Evolutionary conservation across 1,140 invertebrate genomes (phyloP).

Genomic region (Meloidogyne floridensis): DNA sequence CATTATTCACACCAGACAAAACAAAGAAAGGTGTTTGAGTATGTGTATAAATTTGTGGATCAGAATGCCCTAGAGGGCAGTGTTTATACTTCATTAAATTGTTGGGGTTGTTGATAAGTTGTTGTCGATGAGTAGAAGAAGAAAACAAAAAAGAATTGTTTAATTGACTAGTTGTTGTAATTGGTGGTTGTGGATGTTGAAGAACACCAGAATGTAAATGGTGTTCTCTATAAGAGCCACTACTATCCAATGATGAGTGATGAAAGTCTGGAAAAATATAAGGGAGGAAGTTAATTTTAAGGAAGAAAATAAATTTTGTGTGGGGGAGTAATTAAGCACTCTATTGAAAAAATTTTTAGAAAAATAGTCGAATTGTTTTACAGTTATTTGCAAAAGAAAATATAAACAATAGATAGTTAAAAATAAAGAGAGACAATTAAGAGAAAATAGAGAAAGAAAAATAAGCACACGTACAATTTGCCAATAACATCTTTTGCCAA

Average conservation of each 20-base stretch:
- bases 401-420: too few species aligned
- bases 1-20: not conserved
- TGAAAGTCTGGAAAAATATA: constrained; percentile 43
- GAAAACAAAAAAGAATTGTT: not conserved
- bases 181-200: not conserved
- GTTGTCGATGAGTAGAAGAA: not conserved
- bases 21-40: constrained; percentile 7
- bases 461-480: too few species aligned
- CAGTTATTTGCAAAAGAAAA: too few species aligned
- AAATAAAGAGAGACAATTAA: too few species aligned
- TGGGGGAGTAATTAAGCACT: too few species aligned
- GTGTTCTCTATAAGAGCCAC: constrained; percentile 21
- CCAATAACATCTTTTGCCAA: too few species aligned
- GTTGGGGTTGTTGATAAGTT: constrained; percentile 10
- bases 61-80: constrained; percentile 61
- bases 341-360: too few species aligned
- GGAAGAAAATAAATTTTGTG: too few species aligned
- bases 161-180: constrained; percentile 8
- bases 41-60: constrained; percentile 61
- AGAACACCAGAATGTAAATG: constrained; percentile 15
- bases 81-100: constrained; percentile 49
- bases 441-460: too few species aligned
- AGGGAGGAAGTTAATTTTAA: constrained; percentile 22
- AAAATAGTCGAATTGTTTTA: too few species aligned
- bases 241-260: constrained; percentile 45